Evolutionary conservation across 2,113 vertebrate genomes (phyloP).

Genomic region (Semnopithecus entellus): DNA sequence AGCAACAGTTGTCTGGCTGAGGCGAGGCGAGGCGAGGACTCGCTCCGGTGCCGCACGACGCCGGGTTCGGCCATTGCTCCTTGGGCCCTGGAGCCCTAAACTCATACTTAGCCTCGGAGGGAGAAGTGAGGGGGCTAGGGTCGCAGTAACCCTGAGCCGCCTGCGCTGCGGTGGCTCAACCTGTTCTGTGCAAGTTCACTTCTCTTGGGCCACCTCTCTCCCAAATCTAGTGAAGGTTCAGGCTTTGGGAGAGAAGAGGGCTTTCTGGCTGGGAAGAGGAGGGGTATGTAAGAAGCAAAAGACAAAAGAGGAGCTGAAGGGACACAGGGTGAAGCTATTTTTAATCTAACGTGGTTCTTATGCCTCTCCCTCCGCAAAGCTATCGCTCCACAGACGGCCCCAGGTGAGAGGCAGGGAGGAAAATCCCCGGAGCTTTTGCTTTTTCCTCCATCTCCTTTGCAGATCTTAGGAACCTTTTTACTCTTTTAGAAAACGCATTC

Average conservation of each 20-base stretch:
- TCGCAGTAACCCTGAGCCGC: background rate
- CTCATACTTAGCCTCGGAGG: background rate
- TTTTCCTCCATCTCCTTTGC: background rate
- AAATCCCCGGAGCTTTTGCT: constrained; percentile 75
- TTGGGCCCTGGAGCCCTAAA: constrained; percentile 6
- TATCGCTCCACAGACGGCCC: constrained; percentile 75
- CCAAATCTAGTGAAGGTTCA: background rate
- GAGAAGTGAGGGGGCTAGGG: background rate
- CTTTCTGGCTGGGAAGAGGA: background rate
- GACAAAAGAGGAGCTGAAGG: constrained; percentile 42
- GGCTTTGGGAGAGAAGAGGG: constrained; percentile 35
- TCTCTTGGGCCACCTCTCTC: constrained; percentile 55
- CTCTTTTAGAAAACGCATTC: constrained; percentile 76
- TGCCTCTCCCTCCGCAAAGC: constrained; percentile 72
- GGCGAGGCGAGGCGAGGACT: constrained; percentile 59
- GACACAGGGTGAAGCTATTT: constrained; percentile 60
- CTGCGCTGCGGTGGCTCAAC: background rate
- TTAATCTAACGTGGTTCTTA: constrained; percentile 68
- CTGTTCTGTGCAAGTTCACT: constrained; percentile 59
- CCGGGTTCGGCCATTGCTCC: constrained; percentile 14
- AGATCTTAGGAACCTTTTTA: constrained; percentile 80
- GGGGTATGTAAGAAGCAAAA: constrained; percentile 24
- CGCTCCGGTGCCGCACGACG: constrained; percentile 33
- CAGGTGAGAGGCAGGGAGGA: constrained; percentile 50
- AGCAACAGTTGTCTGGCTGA: constrained; percentile 86